These are phyloP conservation scores for Ormyrus rosae DNA, from an alignment of 2,888 invertebrate species.

Conservation along the genomic window DNA sequence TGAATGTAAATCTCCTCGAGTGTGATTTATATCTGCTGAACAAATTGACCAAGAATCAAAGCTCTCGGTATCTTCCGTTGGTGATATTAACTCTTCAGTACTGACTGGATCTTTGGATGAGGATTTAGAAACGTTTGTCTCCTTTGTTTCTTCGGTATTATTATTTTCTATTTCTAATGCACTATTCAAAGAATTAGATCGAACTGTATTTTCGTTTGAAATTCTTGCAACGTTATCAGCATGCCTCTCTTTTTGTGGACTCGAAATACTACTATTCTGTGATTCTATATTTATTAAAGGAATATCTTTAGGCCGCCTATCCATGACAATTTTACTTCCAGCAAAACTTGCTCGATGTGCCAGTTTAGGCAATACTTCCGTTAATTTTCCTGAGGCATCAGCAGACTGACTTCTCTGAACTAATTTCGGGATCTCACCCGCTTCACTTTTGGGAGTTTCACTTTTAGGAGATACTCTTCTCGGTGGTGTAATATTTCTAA, in stretches of 20 bases:
- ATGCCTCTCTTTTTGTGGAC: neutral
- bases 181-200: constrained; percentile 19
- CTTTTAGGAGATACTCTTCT: constrained; percentile 58
- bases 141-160: constrained; percentile 32
- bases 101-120: constrained; percentile 24
- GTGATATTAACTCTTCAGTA: constrained; percentile 71
- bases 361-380: constrained; percentile 62
- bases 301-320: constrained; percentile 63
- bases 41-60: constrained; percentile 84
- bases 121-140: neutral
- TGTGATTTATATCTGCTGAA: constrained; percentile 76
- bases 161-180: neutral
- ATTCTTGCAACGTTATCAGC: neutral
- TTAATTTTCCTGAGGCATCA: constrained; percentile 50
- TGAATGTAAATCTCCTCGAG: constrained; percentile 73
- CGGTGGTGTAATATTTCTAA: constrained; percentile 63
- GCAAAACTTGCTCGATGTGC: constrained; percentile 65
- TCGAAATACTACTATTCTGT: neutral
- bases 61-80: constrained; percentile 79
- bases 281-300: constrained; percentile 61
- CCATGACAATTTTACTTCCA: constrained; percentile 65
- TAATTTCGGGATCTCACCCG: constrained; percentile 27
- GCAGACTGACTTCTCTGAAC: constrained; percentile 40
- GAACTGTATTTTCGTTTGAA: constrained; percentile 8
- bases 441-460: constrained; percentile 55